These are phyloP conservation scores for Vombatus ursinus DNA, from an alignment of 2,113 vertebrate species.

Conservation along the genomic window DNA sequence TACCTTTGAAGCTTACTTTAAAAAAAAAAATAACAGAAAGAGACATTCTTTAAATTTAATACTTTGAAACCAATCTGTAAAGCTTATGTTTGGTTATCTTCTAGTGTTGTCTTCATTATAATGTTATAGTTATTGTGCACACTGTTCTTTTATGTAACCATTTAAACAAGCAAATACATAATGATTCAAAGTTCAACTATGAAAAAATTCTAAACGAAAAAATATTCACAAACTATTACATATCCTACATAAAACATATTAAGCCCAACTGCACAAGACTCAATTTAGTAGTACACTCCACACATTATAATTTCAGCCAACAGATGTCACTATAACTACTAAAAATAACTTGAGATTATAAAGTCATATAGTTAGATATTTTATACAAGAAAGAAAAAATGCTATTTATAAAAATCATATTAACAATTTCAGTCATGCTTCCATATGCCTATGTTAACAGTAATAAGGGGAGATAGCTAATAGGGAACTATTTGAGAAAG, in stretches of 20 bases:
- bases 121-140: background rate
- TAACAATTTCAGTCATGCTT: background rate
- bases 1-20: background rate
- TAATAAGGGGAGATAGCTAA: background rate
- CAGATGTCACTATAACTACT: background rate
- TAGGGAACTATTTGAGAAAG: background rate
- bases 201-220: slow-evolving; percentile 30
- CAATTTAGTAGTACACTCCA: background rate
- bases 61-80: background rate
- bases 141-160: slow-evolving; percentile 18
- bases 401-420: background rate
- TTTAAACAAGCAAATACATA: background rate
- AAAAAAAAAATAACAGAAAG: background rate
- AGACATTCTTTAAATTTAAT: background rate
- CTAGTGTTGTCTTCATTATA: background rate
- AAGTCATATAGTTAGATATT: slow-evolving; percentile 10
- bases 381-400: slow-evolving; percentile 40
- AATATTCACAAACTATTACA: background rate
- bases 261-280: slow-evolving; percentile 7
- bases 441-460: background rate
- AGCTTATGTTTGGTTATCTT: background rate
- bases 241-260: background rate
- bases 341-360: slow-evolving; percentile 42
- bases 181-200: slow-evolving; percentile 14
- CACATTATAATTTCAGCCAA: background rate